phyloP scores from a whole-genome alignment of 2,113 vertebrate species.

The Odontesthes bonariensis region DNA sequence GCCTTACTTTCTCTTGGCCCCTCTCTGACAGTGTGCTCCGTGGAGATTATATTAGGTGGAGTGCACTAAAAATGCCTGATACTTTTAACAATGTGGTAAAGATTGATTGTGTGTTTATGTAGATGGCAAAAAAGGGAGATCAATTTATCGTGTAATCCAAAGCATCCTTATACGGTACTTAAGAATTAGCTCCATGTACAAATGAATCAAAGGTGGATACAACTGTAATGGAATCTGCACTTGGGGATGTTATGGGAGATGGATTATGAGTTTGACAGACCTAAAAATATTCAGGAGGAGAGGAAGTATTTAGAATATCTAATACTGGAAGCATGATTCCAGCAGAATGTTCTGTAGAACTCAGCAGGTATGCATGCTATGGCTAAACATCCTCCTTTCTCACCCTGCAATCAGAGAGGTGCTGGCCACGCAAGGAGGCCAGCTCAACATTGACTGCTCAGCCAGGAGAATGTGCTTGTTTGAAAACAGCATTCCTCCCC shows the following conservation, averaged over 20 bases:
- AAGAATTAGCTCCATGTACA: neutral
- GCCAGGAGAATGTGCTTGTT: constrained; percentile 80
- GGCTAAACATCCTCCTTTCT: constrained; percentile 75
- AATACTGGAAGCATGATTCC: constrained; percentile 54
- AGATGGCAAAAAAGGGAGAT: neutral
- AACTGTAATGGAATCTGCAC: constrained; percentile 17
- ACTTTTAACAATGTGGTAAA: neutral
- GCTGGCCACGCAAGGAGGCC: constrained; percentile 53
- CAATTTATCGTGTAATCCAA: neutral
- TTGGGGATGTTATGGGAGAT: neutral
- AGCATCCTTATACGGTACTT: neutral
- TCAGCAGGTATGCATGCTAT: constrained; percentile 75
- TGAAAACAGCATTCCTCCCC: constrained; percentile 80
- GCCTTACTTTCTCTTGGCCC: constrained; percentile 36
- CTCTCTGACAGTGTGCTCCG: neutral
- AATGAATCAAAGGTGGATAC: constrained; percentile 1
- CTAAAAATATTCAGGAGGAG: constrained; percentile 51
- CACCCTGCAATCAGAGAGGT: constrained; percentile 47
- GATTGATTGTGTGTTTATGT: neutral
- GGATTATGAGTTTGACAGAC: constrained; percentile 19
- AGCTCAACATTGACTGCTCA: constrained; percentile 58
- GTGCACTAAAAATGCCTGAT: neutral
- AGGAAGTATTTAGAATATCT: constrained; percentile 26
- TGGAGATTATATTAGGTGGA: constrained; percentile 30
- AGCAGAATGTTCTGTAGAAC: constrained; percentile 53